Evolutionary conservation across 1,140 invertebrate genomes (phyloP).

Genomic region (Diuraphis noxia): DNA sequence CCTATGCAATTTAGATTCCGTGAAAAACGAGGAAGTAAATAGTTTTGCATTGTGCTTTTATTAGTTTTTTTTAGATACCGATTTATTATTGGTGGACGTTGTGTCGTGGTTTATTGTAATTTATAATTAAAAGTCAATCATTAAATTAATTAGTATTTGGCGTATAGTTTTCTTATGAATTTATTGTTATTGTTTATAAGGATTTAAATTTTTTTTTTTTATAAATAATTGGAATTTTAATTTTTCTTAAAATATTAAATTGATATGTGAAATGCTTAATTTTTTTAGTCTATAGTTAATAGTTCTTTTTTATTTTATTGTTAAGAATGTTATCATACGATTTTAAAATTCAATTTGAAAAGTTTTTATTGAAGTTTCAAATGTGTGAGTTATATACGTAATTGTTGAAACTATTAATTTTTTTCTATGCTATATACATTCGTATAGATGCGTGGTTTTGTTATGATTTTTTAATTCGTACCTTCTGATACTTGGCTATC

Average conservation of each 20-base stretch:
- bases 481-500: neutral
- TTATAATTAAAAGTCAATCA: no score
- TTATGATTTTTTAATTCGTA: neutral
- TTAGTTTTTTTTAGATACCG: no score
- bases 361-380: neutral
- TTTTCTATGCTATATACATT: neutral
- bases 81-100: no score
- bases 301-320: neutral
- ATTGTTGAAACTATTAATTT: neutral
- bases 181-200: neutral
- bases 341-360: neutral
- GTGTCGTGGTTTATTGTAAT: no score
- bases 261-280: no score
- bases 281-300: no score
- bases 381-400: neutral
- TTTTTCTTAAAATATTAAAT: neutral
- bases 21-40: no score
- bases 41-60: no score
- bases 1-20: no score
- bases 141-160: no score
- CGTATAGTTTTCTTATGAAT: neutral
- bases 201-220: neutral
- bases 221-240: neutral
- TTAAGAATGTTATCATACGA: neutral
- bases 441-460: neutral